These are phyloP conservation scores for Oxygymnocypris stewartii DNA, from an alignment of 2,113 vertebrate species.

Conservation along the genomic window DNA sequence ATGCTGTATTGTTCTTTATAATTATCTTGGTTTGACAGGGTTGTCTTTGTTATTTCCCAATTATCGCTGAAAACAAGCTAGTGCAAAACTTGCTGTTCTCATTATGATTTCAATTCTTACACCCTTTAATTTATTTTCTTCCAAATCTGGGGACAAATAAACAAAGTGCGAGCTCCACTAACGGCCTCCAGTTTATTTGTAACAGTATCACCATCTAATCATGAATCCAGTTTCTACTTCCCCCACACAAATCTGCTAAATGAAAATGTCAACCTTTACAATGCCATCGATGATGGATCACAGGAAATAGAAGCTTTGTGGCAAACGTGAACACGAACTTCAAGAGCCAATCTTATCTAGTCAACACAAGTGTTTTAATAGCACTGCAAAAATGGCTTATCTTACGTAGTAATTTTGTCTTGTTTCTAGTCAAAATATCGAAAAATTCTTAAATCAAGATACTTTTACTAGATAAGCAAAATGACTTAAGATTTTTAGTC, in stretches of 20 bases:
- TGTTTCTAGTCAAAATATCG: too few species aligned
- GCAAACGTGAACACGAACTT: slow-evolving; percentile 1
- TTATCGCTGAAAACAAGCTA: slow-evolving; percentile 49
- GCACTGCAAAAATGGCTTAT: too few species aligned
- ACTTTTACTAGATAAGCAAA: too few species aligned
- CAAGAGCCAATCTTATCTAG: neutral
- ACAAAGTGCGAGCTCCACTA: slow-evolving; percentile 42
- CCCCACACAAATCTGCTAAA: slow-evolving; percentile 51
- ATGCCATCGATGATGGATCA: slow-evolving; percentile 35
- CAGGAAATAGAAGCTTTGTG: neutral
- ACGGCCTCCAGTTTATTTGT: slow-evolving; percentile 50
- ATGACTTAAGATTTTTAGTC: too few species aligned
- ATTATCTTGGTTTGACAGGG: slow-evolving; percentile 58
- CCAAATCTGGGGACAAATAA: slow-evolving; percentile 59
- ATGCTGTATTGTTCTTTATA: slow-evolving; percentile 51
- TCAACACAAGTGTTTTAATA: neutral
- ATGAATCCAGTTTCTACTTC: slow-evolving; percentile 49
- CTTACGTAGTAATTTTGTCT: too few species aligned
- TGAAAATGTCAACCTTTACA: slow-evolving; percentile 48
- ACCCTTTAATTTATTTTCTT: slow-evolving; percentile 51
- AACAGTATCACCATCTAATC: slow-evolving; percentile 52
- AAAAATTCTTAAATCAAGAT: too few species aligned
- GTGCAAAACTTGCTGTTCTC: slow-evolving; percentile 30
- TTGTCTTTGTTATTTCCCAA: slow-evolving; percentile 58
- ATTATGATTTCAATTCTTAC: slow-evolving; percentile 56